A percentile compares a stretch with the other conserved stretches of the same genome.
Conservation (phyloP, 2,113 vertebrate species). For the Pipa parva region DNA sequence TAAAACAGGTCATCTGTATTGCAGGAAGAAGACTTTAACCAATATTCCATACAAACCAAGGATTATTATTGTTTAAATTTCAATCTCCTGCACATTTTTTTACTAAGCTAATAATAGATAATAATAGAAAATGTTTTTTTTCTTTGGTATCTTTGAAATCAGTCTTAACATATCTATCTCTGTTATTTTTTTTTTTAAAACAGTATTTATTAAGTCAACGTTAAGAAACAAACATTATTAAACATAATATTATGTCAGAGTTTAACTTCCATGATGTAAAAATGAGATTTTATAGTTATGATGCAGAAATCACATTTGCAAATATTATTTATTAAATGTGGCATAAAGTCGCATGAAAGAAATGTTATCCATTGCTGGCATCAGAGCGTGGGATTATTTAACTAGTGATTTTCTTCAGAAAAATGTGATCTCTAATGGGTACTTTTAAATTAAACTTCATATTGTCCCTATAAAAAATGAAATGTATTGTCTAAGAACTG, state of each 20-base stretch:
- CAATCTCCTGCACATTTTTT: slow-evolving; percentile 15
- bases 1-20: no score
- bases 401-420: slow-evolving; percentile 4
- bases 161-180: no score
- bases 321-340: slow-evolving; percentile 8
- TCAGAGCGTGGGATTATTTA: slow-evolving; percentile 16
- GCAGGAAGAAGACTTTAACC: no score
- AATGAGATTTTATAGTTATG: background rate
- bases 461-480: no score
- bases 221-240: no score
- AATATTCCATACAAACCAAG: no score
- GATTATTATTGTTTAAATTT: no score
- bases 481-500: no score
- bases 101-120: background rate
- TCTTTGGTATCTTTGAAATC: no score
- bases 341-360: slow-evolving; percentile 12
- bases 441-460: slow-evolving; percentile 5
- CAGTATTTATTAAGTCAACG: no score
- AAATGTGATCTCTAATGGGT: slow-evolving; percentile 5
- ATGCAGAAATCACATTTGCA: background rate
- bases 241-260: background rate
- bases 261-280: background rate
- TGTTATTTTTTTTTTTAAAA: no score
- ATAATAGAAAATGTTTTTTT: background rate
- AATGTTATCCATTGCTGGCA: slow-evolving; percentile 18